phyloP scores from a whole-genome alignment of 1,140 invertebrate genomes.

The Cyrtorhinus lividipennis region DNA sequence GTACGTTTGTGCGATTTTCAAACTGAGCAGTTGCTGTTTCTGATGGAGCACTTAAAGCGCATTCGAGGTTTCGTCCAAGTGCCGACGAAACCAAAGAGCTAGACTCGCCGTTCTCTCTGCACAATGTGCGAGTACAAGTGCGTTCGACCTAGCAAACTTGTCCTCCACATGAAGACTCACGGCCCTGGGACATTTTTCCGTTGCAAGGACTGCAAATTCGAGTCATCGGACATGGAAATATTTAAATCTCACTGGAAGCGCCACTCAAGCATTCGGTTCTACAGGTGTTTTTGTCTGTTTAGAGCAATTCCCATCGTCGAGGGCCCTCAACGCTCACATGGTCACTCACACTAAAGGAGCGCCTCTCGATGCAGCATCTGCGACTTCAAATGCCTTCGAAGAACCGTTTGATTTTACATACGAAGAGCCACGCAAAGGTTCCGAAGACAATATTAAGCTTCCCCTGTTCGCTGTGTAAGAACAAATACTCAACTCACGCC shows the following conservation, averaged over 20 bases:
- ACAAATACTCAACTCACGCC: neutral
- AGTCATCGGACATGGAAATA: neutral
- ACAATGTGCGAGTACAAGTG: neutral
- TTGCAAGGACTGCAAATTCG: neutral
- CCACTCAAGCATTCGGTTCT: neutral
- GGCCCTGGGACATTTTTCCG: neutral
- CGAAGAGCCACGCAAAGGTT: neutral
- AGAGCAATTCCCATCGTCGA: neutral
- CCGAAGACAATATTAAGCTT: neutral
- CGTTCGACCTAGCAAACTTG: neutral
- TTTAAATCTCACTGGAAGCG: neutral
- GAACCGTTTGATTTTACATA: neutral
- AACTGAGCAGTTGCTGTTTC: neutral
- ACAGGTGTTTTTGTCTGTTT: neutral
- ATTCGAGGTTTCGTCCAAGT: neutral
- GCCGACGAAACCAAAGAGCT: neutral
- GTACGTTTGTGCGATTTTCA: neutral
- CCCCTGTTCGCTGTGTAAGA: neutral
- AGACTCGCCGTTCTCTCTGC: neutral
- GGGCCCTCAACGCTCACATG: neutral
- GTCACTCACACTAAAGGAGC: neutral
- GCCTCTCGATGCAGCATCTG: neutral
- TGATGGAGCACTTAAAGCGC: neutral
- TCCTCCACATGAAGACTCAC: neutral
- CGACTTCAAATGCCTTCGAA: neutral